Percentiles rank a stretch among this genome's conserved stretches.
phyloP scores from a whole-genome alignment of 2,113 vertebrate species.

The Thamnaconus septentrionalis region DNA sequence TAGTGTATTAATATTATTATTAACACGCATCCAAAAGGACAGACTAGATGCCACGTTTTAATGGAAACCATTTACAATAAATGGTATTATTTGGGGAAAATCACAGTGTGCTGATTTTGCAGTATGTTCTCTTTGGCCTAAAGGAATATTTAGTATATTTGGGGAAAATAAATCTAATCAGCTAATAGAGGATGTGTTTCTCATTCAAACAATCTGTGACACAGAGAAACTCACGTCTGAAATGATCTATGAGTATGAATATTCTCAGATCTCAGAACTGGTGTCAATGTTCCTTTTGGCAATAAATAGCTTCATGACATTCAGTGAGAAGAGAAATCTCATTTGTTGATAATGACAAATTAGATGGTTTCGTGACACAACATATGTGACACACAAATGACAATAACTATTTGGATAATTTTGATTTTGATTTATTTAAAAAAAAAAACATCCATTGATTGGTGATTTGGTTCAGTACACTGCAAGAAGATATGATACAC shows the following conservation, averaged over 20 bases:
- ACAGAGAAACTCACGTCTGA: too few species aligned
- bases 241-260: background rate
- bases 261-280: slow-evolving; percentile 5
- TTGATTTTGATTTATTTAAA: too few species aligned
- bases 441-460: too few species aligned
- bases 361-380: background rate
- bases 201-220: too few species aligned
- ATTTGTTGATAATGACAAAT: slow-evolving; percentile 38
- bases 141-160: background rate
- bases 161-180: background rate
- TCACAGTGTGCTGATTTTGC: too few species aligned
- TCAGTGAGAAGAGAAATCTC: slow-evolving; percentile 5
- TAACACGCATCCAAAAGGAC: background rate
- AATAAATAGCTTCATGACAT: slow-evolving; percentile 1
- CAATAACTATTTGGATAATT: too few species aligned
- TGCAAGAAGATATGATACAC: too few species aligned
- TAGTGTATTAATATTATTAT: background rate
- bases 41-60: background rate
- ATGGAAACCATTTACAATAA: too few species aligned
- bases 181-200: background rate
- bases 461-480: too few species aligned
- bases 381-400: too few species aligned
- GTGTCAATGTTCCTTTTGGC: slow-evolving; percentile 10
- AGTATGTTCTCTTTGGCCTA: background rate
- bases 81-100: too few species aligned